Evolutionary conservation across 2,888 invertebrate genomes (phyloP), one percentile per base, ranked within the genome.

Genomic region (Coleophora deauratella): DNA sequence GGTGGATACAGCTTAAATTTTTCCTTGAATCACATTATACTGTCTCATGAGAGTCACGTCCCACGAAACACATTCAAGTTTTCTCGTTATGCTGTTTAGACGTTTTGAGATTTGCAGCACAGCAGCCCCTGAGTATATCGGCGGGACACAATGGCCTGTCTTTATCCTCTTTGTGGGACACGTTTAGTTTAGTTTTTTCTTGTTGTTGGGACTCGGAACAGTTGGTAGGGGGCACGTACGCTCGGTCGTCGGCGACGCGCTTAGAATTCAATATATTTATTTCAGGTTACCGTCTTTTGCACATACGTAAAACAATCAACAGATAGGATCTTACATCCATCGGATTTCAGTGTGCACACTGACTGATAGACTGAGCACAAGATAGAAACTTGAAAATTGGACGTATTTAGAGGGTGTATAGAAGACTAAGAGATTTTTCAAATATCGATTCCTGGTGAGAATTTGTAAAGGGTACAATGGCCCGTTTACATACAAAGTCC

Each of bases 261-360:
- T 68, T 66, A 59, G 80, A 79, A 80, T 80, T 78, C 76, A 77
- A 77, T 81, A 75, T 74, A 61, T 62, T 61, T 65, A 67, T 66
- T 79, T 69, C 62, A 65, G 62, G 64, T 67, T 59, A 60, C 64
- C 69, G 59, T 66, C 64, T 68, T 69, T 62, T 62, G 56, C 64
- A 66, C 64, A 51, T 46, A 67, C 54, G 59, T 67, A 71, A 66
- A 71, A 72, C 63, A 72, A 67, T 64, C 61, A 58, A 58, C 57
- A 65, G 61, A 6, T 21, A 21, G n/a, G n/a, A n/a, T n/a, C n/a
- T n/a, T n/a, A n/a, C n/a, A n/a, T n/a, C n/a, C n/a, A n/a, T n/a
- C n/a, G n/a, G n/a, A n/a, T n/a, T n/a, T n/a, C n/a, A n/a, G n/a
- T n/a, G n/a, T n/a, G n/a, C n/a, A n/a, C n/a, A n/a, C n/a, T n/a